Evolutionary conservation across 2,888 invertebrate genomes (phyloP).

Genomic region (Dermolepida albohirtum): DNA sequence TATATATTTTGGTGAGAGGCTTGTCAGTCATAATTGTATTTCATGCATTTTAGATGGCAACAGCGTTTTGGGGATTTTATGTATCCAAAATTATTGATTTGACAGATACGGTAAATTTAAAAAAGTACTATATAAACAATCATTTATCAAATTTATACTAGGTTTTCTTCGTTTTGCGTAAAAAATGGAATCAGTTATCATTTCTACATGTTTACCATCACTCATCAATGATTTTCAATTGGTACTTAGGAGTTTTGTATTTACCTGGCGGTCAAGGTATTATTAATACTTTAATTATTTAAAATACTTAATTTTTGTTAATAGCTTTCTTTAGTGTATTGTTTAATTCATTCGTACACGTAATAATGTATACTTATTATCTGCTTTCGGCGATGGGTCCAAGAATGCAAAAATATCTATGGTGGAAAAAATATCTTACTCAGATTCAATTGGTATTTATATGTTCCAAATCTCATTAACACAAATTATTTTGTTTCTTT

Average conservation of each 20-base stretch:
- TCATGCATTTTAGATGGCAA: slow-evolving; percentile 77
- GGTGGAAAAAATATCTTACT: slow-evolving; percentile 94
- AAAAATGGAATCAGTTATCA: slow-evolving; percentile 91
- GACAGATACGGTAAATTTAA: slow-evolving; percentile 81
- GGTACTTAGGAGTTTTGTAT: slow-evolving; percentile 71
- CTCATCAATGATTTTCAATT: slow-evolving; percentile 92
- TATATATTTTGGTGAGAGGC: slow-evolving; percentile 55
- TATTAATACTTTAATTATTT: slow-evolving; percentile 8
- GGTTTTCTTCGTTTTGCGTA: slow-evolving; percentile 88
- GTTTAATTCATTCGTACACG: slow-evolving; percentile 91
- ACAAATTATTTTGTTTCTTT: background rate
- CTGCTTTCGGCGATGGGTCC: slow-evolving; percentile 88
- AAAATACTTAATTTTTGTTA: slow-evolving; percentile 49
- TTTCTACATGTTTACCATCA: slow-evolving; percentile 93
- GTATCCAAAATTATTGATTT: slow-evolving; percentile 94
- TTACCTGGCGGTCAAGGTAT: slow-evolving; percentile 77
- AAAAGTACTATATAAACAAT: slow-evolving; percentile 1
- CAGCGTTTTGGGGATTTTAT: slow-evolving; percentile 93
- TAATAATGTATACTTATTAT: slow-evolving; percentile 92
- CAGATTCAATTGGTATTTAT: slow-evolving; percentile 82
- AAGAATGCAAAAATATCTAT: slow-evolving; percentile 81
- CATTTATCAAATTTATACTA: slow-evolving; percentile 53
- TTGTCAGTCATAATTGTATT: background rate
- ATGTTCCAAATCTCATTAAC: background rate
- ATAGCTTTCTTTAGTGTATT: slow-evolving; percentile 86